Percentiles rank a stretch among this genome's conserved stretches.
These are phyloP conservation scores for Chaenocephalus aceratus DNA, from an alignment of 2,113 vertebrate genomes.

Conservation along the genomic window DNA sequence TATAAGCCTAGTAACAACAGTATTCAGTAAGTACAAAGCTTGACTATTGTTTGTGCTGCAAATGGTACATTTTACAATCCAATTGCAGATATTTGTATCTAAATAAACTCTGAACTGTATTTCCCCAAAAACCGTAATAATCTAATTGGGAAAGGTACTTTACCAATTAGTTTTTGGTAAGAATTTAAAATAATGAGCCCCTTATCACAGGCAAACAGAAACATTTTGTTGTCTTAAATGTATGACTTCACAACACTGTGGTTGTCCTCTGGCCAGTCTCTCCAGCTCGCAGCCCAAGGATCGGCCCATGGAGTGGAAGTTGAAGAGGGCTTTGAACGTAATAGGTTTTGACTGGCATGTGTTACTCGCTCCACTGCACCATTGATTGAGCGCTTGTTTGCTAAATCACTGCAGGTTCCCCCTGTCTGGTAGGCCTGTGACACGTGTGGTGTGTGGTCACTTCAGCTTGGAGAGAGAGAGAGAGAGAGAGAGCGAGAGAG, in stretches of 20 bases:
- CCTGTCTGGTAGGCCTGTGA: slow-evolving; percentile 82
- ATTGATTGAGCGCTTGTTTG: slow-evolving; percentile 93
- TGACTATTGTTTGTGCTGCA: background rate
- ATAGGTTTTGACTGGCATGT: slow-evolving; percentile 93
- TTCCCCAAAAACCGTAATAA: too few species aligned
- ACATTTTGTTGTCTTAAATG: background rate
- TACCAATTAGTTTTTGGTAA: background rate
- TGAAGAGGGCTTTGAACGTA: slow-evolving; percentile 89
- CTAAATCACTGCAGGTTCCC: slow-evolving; percentile 91
- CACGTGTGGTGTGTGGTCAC: slow-evolving; percentile 84
- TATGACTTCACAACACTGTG: slow-evolving; percentile 67
- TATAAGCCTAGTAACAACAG: background rate
- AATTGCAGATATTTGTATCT: background rate
- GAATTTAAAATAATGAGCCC: background rate
- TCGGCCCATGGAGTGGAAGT: slow-evolving; percentile 89
- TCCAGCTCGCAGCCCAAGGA: slow-evolving; percentile 86
- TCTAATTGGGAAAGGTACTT: background rate
- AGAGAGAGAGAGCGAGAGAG: background rate
- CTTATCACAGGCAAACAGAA: background rate
- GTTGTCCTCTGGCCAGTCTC: slow-evolving; percentile 83
- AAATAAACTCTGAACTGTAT: too few species aligned
- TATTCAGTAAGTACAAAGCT: background rate
- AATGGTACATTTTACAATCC: background rate
- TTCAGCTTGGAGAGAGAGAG: slow-evolving; percentile 54
- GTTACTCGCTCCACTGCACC: slow-evolving; percentile 88